These are phyloP conservation scores for Cordilura impudica DNA, from an alignment of 2,888 invertebrate genomes.

Conservation along the genomic window DNA sequence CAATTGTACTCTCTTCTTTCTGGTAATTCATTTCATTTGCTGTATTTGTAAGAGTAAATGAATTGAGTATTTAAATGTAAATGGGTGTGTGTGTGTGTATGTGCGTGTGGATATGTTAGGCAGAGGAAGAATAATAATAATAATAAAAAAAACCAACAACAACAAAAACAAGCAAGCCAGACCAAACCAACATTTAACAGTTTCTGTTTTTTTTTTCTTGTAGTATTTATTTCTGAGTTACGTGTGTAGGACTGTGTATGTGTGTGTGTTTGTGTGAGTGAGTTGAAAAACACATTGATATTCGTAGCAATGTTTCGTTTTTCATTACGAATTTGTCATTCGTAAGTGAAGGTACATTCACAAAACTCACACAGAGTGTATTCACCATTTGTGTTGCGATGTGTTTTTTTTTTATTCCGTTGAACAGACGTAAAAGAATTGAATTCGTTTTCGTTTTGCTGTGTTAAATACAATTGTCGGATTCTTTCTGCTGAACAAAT, in stretches of 20 bases:
- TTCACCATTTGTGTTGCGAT: background rate
- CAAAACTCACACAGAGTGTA: conserved; percentile 63
- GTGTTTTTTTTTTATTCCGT: background rate
- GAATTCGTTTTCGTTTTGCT: too few relatives aligned
- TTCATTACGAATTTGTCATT: conserved; percentile 77
- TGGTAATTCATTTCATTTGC: conserved; percentile 58
- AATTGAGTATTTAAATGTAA: conserved; percentile 38
- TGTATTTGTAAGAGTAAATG: conserved; percentile 51
- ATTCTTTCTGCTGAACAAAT: background rate
- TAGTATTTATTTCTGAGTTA: background rate
- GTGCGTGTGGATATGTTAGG: conserved; percentile 14
- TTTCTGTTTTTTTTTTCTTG: conserved; percentile 44
- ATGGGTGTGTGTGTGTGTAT: background rate
- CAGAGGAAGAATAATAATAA: conserved; percentile 48
- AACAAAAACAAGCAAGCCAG: conserved; percentile 9
- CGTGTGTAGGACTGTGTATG: conserved; percentile 10
- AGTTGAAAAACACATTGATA: conserved; percentile 61
- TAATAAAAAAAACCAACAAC: conserved; percentile 30
- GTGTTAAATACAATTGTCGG: background rate
- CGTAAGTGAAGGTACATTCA: conserved; percentile 76
- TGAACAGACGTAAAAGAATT: background rate
- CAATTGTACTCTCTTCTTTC: conserved; percentile 52
- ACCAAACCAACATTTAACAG: conserved; percentile 58
- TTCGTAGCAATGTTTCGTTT: conserved; percentile 63
- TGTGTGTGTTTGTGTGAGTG: conserved; percentile 40